Base-by-base conservation (phyloP, 2,113 vertebrate species). In the Lasiurus cinereus region DNA sequence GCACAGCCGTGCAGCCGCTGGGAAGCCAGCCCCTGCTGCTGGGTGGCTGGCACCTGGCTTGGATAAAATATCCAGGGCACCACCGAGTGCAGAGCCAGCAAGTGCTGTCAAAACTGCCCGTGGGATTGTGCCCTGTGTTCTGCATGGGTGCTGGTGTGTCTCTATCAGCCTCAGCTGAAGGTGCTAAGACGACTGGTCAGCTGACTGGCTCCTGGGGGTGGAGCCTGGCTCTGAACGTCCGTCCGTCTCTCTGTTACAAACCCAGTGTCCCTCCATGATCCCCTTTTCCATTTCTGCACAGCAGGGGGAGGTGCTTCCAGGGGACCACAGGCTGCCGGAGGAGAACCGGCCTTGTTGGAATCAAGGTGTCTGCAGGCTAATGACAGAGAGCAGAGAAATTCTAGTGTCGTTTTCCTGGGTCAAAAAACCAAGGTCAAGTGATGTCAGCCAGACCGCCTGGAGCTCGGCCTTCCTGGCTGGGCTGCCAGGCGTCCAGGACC, bases 261-360 rank as follows among this genome's bases (percentile, higher is more conserved):
- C 22, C 50, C 74, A 64, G 39, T 6, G 18, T 36, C 29, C 0
- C 0, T 31, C 64, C 29, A 5, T 0, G 3, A 52, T 24, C 31
- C 48, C 9, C 9, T 11, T 36, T 36, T 33, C 43, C 4, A 6
- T 0, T 1, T 72, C 52, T 33, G 73, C 5, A 50, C 15, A 2
- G n/a, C 3, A 0, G 0, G 15, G 73, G 29, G 4, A 1, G 10
- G 3, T 0, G 0, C 29, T 2, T 39, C 67, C 13, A 5, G 50
- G 3, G 27, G 43, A 24, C 11, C 52, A 8, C 6, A 0, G 1
- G 3, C 85, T n/a, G 43, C 21, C 31, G 31, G 16, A 19, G 54
- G 3, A n/a, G 33, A n/a, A 21, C 4, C 14, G 0, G 5, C 87
- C 76, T 87, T 73, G 22, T 13, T 10, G 43, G 33, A 14, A 27